A percentile compares a stretch with the other conserved stretches of the same genome.
Conservation (phyloP, 1,140 invertebrate species). For the Telenomus remus region DNA sequence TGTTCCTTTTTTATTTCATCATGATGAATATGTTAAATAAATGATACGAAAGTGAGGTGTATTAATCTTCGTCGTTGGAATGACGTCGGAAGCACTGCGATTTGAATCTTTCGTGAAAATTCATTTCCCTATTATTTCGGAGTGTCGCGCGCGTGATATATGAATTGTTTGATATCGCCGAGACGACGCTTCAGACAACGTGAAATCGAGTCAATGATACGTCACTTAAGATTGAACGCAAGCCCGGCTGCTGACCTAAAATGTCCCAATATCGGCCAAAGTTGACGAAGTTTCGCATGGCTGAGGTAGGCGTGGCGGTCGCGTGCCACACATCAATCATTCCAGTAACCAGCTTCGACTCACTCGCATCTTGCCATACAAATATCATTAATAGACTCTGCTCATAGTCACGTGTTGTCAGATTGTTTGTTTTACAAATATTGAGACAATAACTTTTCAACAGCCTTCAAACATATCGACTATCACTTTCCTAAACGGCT, state of each 20-base stretch:
- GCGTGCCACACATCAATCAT: constrained; percentile 75
- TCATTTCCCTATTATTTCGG: constrained; percentile 76
- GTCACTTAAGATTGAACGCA: constrained; percentile 51
- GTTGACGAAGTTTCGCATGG: constrained; percentile 42
- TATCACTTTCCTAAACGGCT: too few relatives aligned
- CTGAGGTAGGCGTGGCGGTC: constrained; percentile 67
- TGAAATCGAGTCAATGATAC: constrained; percentile 52
- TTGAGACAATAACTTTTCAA: constrained; percentile 63
- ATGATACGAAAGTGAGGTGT: constrained; percentile 15
- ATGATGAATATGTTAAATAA: constrained; percentile 32
- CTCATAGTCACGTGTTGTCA: constrained; percentile 67
- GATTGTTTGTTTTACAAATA: constrained; percentile 54
- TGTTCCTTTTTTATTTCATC: constrained; percentile 9
- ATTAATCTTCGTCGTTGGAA: constrained; percentile 39
- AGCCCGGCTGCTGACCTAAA: constrained; percentile 47
- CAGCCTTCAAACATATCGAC: neutral
- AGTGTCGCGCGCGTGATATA: constrained; percentile 72
- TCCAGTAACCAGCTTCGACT: constrained; percentile 65
- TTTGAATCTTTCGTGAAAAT: constrained; percentile 72
- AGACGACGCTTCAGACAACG: constrained; percentile 24
- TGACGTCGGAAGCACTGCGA: constrained; percentile 36
- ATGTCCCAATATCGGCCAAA: constrained; percentile 61
- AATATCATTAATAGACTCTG: constrained; percentile 52
- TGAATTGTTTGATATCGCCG: constrained; percentile 73
- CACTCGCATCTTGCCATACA: constrained; percentile 54